phyloP scores from a whole-genome alignment of 2,888 invertebrate genomes.

The Drosophila siamana region DNA sequence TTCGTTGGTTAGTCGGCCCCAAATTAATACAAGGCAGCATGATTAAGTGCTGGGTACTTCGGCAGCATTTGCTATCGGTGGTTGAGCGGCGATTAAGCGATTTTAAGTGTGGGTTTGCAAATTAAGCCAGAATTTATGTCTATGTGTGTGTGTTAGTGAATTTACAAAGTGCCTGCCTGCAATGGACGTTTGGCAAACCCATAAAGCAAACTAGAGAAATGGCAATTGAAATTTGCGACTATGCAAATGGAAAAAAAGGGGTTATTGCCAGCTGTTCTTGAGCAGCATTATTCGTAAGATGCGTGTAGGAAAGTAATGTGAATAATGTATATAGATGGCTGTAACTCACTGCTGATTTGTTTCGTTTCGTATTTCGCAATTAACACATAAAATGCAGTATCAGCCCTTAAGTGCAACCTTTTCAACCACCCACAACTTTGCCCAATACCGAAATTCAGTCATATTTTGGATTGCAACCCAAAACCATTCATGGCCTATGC shows the following conservation, averaged over 20 bases:
- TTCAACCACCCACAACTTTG: conserved; percentile 29
- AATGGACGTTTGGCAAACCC: not conserved
- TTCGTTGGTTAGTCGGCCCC: not conserved
- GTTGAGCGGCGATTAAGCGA: conserved; percentile 15
- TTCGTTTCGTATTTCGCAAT: conserved; percentile 28
- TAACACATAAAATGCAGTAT: conserved; percentile 20
- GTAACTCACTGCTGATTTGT: conserved; percentile 2
- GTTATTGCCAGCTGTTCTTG: not conserved
- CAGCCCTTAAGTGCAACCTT: conserved; percentile 49
- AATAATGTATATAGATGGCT: not conserved
- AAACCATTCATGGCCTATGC: conserved; percentile 37
- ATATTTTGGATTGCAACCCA: conserved; percentile 36
- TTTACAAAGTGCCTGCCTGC: not conserved
- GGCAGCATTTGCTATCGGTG: conserved; percentile 10
- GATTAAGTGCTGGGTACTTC: conserved; percentile 35
- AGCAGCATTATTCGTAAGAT: not conserved
- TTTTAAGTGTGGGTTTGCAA: conserved; percentile 13
- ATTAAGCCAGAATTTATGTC: conserved; percentile 31
- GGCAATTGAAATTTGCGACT: not conserved
- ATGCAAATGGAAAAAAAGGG: not conserved
- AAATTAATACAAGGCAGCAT: conserved; percentile 42
- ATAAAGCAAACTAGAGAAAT: conserved; percentile 6
- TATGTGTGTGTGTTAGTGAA: conserved; percentile 20
- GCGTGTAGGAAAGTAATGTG: not conserved
- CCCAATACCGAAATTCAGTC: not conserved